A percentile compares a stretch with the other conserved stretches of the same genome.
Evolutionary conservation across 2,797 vertebrate genomes (phyloP).

Genomic region (Coracias cyanogaster): DNA sequence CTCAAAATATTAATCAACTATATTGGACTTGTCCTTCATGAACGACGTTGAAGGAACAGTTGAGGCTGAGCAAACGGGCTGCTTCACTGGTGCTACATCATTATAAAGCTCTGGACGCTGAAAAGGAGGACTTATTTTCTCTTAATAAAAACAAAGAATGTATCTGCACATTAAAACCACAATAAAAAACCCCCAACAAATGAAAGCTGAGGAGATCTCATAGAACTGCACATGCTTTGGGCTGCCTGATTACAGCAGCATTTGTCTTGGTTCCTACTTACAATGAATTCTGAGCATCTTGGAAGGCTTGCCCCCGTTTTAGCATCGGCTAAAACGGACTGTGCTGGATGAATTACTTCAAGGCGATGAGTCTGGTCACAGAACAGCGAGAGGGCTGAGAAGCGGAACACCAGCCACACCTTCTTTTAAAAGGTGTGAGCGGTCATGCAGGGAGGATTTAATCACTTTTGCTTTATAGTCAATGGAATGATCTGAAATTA

Average conservation of each 20-base stretch:
- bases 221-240: background rate
- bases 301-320: background rate
- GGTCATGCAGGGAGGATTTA: background rate
- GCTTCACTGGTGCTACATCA: background rate
- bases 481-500: background rate
- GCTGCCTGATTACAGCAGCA: background rate
- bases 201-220: background rate
- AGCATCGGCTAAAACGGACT: background rate
- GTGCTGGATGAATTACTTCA: background rate
- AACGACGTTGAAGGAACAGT: background rate
- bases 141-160: background rate
- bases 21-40: background rate
- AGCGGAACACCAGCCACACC: background rate
- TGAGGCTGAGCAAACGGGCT: background rate
- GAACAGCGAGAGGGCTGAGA: background rate
- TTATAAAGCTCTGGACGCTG: background rate
- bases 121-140: background rate
- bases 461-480: background rate
- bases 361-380: background rate
- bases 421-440: background rate
- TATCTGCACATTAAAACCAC: background rate
- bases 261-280: background rate
- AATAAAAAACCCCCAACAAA: accelerated
- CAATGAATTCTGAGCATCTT: background rate
- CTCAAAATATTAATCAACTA: background rate